phyloP scores from a whole-genome alignment of 2,888 invertebrate genomes.

The Blomia tropicalis region DNA sequence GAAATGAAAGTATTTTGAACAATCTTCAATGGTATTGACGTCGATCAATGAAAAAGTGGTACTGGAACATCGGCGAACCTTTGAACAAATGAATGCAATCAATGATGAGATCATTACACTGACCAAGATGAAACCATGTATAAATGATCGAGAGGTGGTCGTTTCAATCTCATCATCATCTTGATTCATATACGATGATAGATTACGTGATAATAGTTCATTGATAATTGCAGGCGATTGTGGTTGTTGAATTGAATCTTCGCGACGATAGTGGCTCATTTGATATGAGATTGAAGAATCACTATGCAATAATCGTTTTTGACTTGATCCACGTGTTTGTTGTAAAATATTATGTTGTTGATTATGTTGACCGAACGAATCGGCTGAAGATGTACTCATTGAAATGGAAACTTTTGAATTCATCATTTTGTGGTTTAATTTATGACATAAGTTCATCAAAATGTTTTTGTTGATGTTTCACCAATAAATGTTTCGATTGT shows the following conservation, averaged over 20 bases:
- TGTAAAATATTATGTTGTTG: too few species aligned
- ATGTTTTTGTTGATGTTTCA: too few species aligned
- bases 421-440: too few species aligned
- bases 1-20: constrained; percentile 4
- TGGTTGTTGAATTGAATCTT: not conserved
- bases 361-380: not conserved
- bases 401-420: not conserved
- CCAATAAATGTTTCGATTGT: too few species aligned
- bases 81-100: constrained; percentile 23
- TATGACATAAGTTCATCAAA: too few species aligned
- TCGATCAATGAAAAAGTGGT: not conserved
- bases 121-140: constrained; percentile 24
- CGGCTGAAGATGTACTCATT: not conserved
- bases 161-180: constrained; percentile 15
- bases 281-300: constrained; percentile 3
- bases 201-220: not conserved
- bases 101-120: constrained; percentile 24
- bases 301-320: constrained; percentile 4
- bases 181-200: not conserved
- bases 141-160: constrained; percentile 19
- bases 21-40: not conserved
- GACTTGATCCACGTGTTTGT: not conserved
- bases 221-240: not conserved
- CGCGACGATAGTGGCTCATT: not conserved
- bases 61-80: constrained; percentile 18